Conservation (phyloP, 2,888 invertebrate species). For the Rhamnusium bicolor region DNA sequence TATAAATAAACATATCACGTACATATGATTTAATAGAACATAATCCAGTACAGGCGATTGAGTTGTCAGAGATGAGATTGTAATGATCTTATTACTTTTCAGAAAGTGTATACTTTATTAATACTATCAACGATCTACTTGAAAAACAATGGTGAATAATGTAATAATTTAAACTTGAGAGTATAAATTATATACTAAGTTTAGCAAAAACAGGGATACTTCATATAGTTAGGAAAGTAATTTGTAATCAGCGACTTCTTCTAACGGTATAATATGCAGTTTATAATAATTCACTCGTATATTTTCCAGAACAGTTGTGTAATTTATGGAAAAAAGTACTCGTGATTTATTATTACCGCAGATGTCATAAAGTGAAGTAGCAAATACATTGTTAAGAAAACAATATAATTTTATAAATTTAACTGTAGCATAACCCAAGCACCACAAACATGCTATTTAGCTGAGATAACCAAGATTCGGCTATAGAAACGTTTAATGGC, state of each 20-base stretch:
- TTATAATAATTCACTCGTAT: not conserved
- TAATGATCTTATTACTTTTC: not conserved
- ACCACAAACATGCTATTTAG: no score
- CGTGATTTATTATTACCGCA: no score
- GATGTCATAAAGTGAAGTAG: no score
- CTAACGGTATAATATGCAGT: not conserved
- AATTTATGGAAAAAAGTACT: not conserved
- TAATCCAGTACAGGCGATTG: not conserved
- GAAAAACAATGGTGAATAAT: constrained; percentile 18
- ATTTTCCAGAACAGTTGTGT: not conserved
- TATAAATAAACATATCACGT: constrained; percentile 11
- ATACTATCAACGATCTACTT: not conserved
- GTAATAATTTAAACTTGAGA: constrained; percentile 1
- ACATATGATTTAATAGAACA: constrained; percentile 1
- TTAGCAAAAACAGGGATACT: constrained; percentile 11
- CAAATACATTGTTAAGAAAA: no score
- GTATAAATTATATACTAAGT: constrained; percentile 11
- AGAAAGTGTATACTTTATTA: constrained; percentile 8
- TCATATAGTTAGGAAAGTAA: constrained; percentile 2
- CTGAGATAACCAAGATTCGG: no score
- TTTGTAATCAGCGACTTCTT: constrained; percentile 3
- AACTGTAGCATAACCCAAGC: no score
- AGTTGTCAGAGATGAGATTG: constrained; percentile 5
- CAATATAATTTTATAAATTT: no score
- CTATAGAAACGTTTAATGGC: no score